These are phyloP conservation scores for Eupleurogrammus muticus DNA, from an alignment of 2,797 vertebrate species.

Conservation along the genomic window DNA sequence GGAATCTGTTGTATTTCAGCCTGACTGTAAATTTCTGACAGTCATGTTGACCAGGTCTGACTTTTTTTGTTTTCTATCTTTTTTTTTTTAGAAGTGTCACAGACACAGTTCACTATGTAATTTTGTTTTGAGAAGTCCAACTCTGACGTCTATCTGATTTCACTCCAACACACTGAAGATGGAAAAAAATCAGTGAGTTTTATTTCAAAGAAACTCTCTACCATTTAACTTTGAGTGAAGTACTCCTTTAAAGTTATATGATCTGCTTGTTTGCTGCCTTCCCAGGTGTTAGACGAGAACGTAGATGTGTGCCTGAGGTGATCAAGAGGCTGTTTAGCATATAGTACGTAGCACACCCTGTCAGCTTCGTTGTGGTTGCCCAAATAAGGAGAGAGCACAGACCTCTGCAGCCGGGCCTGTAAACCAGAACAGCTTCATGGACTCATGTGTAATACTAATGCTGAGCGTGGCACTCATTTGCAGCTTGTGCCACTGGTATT, in stretches of 20 bases:
- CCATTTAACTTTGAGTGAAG: not conserved
- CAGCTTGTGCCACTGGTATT: not conserved
- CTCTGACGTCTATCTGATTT: too few relatives aligned
- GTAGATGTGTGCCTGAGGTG: not conserved
- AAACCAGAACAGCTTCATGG: slow-evolving; percentile 32
- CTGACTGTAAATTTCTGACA: not conserved
- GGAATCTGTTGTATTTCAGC: slow-evolving; percentile 11
- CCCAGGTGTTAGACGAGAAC: not conserved
- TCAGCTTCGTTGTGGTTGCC: slow-evolving; percentile 27
- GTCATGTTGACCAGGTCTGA: not conserved
- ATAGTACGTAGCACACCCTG: slow-evolving; percentile 1
- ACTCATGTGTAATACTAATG: slow-evolving; percentile 23
- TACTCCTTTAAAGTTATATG: not conserved
- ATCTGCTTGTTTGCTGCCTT: not conserved
- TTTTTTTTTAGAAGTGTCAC: not conserved
- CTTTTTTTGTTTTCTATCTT: not conserved
- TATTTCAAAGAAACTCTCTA: too few relatives aligned
- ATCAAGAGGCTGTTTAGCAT: not conserved
- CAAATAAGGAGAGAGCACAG: slow-evolving; percentile 53
- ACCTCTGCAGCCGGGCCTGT: not conserved
- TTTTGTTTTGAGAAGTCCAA: too few relatives aligned
- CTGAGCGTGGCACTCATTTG: slow-evolving; percentile 1
- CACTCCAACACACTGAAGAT: too few relatives aligned
- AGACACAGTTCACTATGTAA: not conserved
- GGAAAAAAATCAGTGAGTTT: too few relatives aligned